Percentiles rank a stretch among this genome's conserved stretches.
phyloP scores from a whole-genome alignment of 1,140 invertebrate genomes.

The Aethina tumida region DNA sequence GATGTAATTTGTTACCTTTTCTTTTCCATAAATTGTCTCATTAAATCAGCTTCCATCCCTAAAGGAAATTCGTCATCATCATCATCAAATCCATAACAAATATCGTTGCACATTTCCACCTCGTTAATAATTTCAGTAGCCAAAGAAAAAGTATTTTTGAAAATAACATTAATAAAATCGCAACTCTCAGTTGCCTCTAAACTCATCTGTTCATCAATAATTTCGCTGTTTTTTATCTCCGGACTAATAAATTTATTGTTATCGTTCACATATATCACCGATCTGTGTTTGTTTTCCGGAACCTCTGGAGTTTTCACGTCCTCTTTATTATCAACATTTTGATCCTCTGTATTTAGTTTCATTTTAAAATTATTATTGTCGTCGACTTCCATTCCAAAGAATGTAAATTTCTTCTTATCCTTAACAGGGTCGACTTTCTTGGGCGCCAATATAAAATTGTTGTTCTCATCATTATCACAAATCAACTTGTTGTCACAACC shows the following conservation, averaged over 20 bases:
- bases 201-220: conserved; percentile 26
- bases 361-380: conserved; percentile 31
- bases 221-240: conserved; percentile 23
- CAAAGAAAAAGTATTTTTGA: conserved; percentile 51
- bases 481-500: conserved; percentile 29
- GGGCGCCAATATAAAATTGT: conserved; percentile 37
- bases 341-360: conserved; percentile 39
- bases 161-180: conserved; percentile 52
- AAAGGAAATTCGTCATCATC: conserved; percentile 31
- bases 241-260: conserved; percentile 21
- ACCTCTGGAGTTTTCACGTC: conserved; percentile 5
- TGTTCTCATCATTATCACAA: conserved; percentile 20
- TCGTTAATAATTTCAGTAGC: conserved; percentile 48
- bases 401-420: conserved; percentile 26
- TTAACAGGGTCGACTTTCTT: conserved; percentile 4
- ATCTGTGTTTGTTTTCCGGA: conserved; percentile 29
- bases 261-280: conserved; percentile 32
- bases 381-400: conserved; percentile 28
- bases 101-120: conserved; percentile 34
- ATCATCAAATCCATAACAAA: conserved; percentile 24
- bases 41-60: conserved; percentile 30
- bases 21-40: conserved; percentile 20
- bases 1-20: no score
- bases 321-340: conserved; percentile 7
- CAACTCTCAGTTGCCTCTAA: conserved; percentile 36